phyloP scores from a whole-genome alignment of 2,888 invertebrate species.

The Melipona beecheii region DNA sequence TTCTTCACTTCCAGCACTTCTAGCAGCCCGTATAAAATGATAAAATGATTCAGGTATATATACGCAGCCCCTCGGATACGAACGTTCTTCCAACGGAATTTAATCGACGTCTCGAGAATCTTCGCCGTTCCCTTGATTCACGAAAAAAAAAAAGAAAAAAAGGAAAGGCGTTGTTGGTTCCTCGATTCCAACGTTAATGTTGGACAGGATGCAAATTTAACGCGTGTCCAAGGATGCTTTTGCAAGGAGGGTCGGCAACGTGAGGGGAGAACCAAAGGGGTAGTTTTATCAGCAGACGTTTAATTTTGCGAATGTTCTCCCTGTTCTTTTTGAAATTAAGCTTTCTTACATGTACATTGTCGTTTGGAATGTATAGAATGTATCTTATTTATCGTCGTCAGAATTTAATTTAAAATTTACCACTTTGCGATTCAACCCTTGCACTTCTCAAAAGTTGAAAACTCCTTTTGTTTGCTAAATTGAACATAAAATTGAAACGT shows the following conservation, averaged over 20 bases:
- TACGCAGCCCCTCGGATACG: slow-evolving; percentile 4
- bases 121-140: background rate
- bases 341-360: background rate
- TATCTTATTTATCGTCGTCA: background rate
- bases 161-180: background rate
- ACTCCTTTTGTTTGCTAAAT: no score
- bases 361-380: background rate
- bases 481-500: no score
- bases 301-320: background rate
- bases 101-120: slow-evolving; percentile 52
- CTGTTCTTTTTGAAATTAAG: no score
- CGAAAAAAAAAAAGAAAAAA: background rate
- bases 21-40: slow-evolving; percentile 68
- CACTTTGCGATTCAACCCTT: background rate
- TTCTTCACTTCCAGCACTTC: slow-evolving; percentile 29
- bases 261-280: background rate
- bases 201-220: slow-evolving; percentile 30
- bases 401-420: background rate
- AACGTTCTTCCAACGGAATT: slow-evolving; percentile 54
- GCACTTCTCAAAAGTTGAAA: no score
- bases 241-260: background rate
- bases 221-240: slow-evolving; percentile 10
- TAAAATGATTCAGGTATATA: slow-evolving; percentile 71
- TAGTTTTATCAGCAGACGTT: background rate
- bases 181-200: background rate